These are phyloP conservation scores for Polypterus bichir DNA, from an alignment of 2,113 vertebrate genomes.

Conservation along the genomic window DNA sequence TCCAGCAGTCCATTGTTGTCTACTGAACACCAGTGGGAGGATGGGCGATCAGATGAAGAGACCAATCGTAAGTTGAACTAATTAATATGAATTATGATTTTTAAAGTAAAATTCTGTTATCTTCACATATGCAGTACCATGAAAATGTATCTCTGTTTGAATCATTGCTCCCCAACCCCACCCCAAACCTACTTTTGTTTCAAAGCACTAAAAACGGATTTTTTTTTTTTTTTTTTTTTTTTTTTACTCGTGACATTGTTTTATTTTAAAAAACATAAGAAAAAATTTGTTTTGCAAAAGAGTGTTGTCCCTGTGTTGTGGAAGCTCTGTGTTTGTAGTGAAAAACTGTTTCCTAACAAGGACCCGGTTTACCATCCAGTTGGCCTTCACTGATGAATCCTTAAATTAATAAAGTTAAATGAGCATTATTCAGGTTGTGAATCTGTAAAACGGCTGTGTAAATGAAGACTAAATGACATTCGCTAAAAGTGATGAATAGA, in stretches of 20 bases:
- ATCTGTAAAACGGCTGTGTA: too few relatives aligned
- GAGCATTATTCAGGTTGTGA: too few relatives aligned
- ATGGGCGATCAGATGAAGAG: constrained; percentile 67
- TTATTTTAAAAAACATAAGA: not conserved
- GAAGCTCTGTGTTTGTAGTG: too few relatives aligned
- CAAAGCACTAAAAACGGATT: not conserved
- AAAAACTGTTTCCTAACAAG: too few relatives aligned
- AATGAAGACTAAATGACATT: too few relatives aligned
- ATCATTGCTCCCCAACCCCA: not conserved
- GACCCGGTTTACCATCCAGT: too few relatives aligned
- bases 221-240: not conserved
- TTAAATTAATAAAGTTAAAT: too few relatives aligned
- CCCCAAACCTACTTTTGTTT: not conserved
- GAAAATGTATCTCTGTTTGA: constrained; percentile 3
- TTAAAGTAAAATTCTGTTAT: not conserved
- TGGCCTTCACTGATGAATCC: too few relatives aligned
- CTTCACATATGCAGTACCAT: not conserved
- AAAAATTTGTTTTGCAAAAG: too few relatives aligned
- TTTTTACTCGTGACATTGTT: not conserved
- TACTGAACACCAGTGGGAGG: constrained; percentile 77
- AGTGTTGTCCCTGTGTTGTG: too few relatives aligned
- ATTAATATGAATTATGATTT: not conserved
- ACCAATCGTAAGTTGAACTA: constrained; percentile 53
- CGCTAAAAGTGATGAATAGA: too few relatives aligned
- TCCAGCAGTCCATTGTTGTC: constrained; percentile 74